Evolutionary conservation across 2,113 vertebrate genomes (phyloP), one percentile per base, ranked within the genome.

Genomic region (Melanotaenia duboulayi): DNA sequence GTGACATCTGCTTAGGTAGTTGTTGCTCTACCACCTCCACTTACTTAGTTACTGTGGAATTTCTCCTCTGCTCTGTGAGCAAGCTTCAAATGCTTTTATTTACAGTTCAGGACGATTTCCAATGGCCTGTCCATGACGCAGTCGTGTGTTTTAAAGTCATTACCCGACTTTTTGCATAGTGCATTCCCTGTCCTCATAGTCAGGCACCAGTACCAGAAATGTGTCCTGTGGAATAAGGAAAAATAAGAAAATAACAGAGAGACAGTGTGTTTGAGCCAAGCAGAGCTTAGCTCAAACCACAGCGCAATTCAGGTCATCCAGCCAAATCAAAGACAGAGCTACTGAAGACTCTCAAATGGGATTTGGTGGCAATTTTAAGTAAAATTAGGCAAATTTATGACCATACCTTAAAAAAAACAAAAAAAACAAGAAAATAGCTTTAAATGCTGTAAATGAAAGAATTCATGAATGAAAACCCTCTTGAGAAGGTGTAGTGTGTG

Each of bases 1-100:
- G 87, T 80, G 81, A 93, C 93, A 94, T 93, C 91, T 94, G 93
- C 82, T 92, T 87, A 89, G 86, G 64, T 86, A 90, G 82, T 93
- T 87, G 87, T 16, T 78, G 87, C 80, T 82, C 74, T 82, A 70
- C 84, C 80, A 78, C 76, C 84, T 85, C 79, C 9, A 70, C 85
- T 90, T 89, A 87, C 88, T 89, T 83, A 86, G 76, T 84, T 74
- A 89, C 88, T 87, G 80, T 90, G 91, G 91, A 93, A 92, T 93
- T 90, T 87, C 71, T 89, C 44, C 70, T 78, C 65, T 37, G 80
- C 66, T 39, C 32, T 20, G 55, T 11, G 20, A 50, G 44, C 24
- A 42, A 85, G 83, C 91, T 90, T 88, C 67, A 88, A 91, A 91
- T 87, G 86, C 91, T 90, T 90, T 90, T 91, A 90, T 93, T 92